Evolutionary conservation across 2,888 invertebrate genomes (phyloP).

Genomic region (Cantharis rustica): DNA sequence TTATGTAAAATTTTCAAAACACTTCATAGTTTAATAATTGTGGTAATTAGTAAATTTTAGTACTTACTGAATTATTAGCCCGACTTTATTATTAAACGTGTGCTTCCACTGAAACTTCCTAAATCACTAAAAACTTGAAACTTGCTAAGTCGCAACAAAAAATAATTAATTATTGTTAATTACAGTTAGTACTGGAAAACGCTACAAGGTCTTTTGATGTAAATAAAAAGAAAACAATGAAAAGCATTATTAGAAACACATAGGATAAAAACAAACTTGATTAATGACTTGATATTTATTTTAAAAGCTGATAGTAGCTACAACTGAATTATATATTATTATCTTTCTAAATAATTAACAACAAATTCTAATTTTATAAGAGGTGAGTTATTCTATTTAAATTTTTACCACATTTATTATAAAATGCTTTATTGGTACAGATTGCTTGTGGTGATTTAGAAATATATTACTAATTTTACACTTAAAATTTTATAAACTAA

Average conservation of each 20-base stretch:
- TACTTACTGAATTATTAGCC: not conserved
- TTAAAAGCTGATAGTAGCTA: not conserved
- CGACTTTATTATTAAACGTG: not conserved
- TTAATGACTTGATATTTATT: not conserved
- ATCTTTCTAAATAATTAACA: not conserved
- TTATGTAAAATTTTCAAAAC: slow-evolving; percentile 28
- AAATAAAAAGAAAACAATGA: not conserved
- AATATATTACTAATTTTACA: no score
- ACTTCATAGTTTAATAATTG: slow-evolving; percentile 5
- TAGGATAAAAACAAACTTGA: not conserved
- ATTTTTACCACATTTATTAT: not conserved
- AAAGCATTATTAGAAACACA: not conserved
- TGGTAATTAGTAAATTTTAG: not conserved
- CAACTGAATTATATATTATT: not conserved
- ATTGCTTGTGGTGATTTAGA: no score
- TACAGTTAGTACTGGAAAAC: not conserved
- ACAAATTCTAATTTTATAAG: not conserved
- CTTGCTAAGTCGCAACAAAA: not conserved
- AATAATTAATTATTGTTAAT: not conserved
- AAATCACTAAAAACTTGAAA: not conserved
- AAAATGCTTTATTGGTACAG: not conserved
- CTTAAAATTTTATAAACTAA: no score
- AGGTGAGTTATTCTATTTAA: not conserved
- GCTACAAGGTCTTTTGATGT: not conserved
- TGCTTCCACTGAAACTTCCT: not conserved